Evolutionary conservation across 2,113 vertebrate species (phyloP), one percentile per base, ranked within the genome.

Genomic region (Ariopsis seemanni): DNA sequence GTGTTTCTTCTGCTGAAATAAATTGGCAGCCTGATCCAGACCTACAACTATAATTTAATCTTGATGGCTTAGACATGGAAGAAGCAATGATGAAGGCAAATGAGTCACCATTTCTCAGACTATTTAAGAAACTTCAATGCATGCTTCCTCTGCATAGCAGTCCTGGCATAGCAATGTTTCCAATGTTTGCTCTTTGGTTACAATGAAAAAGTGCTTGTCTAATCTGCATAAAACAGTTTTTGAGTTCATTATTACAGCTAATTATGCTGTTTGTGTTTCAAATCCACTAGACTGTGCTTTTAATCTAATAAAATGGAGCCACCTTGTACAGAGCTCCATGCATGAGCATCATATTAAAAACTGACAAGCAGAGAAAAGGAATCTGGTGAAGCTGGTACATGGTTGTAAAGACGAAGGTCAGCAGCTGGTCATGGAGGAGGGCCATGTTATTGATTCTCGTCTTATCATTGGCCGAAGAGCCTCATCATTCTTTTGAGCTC

Each of bases 31-130:
- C 18, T 55, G 65, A 71, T 69, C 50, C n/a, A 30, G 53, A 22
- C 71, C 77, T 55, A 52, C 53, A 57, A 30, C 8, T 69, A 65
- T 69, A 71, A 53, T 71, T 71, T 55, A 84, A 55, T 30, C 52
- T 27, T 57, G 75, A 80, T 69, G 58, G 58, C 77, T 79, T 55
- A 80, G 52, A 81, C 60, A 78, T 58, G n/a, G 84, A 62, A 85
- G 30, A 77, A 74, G 53, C n/a, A 30, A 77, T 50, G 71, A 85
- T 77, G 50, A 65, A 80, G 53, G 84, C 62, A 34, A 75, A 85
- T 85, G 71, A 77, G 72, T 25, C 48, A 77, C 60, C 17, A 22
- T 34, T 81, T 27, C 62, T 42, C 75, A 67, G 85, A 18, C 27
- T 12, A 4, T 52, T 85, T 79, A 12, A 86, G 6, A 86, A 78